Conservation (phyloP, 2,888 invertebrate genomes). For the Papilio elwesi region DNA sequence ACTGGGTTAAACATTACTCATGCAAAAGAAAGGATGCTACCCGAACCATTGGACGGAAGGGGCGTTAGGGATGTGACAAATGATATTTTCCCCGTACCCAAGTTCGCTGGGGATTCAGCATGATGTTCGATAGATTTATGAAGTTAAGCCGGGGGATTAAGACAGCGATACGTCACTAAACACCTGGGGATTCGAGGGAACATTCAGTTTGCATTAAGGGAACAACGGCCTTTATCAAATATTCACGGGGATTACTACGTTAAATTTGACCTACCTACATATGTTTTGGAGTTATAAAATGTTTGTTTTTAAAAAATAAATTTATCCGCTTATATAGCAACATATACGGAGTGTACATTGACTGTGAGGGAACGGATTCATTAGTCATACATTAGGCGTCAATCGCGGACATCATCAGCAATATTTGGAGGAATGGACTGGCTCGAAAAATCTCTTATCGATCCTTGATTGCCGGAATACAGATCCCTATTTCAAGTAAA, state of each 20-base stretch:
- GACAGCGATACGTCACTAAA: background rate
- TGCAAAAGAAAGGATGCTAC: constrained; percentile 18
- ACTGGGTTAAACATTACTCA: constrained; percentile 11
- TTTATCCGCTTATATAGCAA: too few species aligned
- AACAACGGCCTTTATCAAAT: constrained; percentile 8
- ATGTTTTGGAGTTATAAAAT: background rate
- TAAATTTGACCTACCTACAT: background rate
- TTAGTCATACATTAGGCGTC: too few species aligned
- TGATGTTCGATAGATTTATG: constrained; percentile 16
- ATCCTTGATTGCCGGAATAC: too few species aligned
- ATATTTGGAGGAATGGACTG: too few species aligned
- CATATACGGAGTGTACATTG: too few species aligned
- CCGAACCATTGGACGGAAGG: constrained; percentile 48
- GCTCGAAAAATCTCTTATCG: too few species aligned
- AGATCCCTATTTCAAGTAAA: too few species aligned
- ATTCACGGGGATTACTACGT: constrained; percentile 16
- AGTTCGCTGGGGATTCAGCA: constrained; percentile 44
- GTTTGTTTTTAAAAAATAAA: background rate
- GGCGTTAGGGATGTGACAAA: constrained; percentile 62
- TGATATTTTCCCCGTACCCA: constrained; percentile 58
- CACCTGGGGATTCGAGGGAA: constrained; percentile 4
- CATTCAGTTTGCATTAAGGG: constrained; percentile 10
- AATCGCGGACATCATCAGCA: too few species aligned
- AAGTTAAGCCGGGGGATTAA: constrained; percentile 19
- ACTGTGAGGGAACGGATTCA: too few species aligned